Evolutionary conservation across 2,888 invertebrate genomes (phyloP).

Genomic region (Dicyrtoma fusca): DNA sequence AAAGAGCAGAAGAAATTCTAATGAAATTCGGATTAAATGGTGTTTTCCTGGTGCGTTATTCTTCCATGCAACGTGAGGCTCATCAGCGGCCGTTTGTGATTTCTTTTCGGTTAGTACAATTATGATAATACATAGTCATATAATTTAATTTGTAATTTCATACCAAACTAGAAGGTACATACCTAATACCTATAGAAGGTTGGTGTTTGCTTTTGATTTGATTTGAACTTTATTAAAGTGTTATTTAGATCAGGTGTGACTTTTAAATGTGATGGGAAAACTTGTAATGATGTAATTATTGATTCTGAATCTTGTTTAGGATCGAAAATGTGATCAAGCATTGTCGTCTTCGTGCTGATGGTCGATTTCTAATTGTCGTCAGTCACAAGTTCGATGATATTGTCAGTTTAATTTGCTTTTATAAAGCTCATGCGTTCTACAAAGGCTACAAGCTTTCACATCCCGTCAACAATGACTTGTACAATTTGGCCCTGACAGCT

Average conservation of each 20-base stretch:
- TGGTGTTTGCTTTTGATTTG: too few species aligned
- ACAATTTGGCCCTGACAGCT: not conserved
- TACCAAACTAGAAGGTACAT: too few species aligned
- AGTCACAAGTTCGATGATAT: conserved; percentile 91
- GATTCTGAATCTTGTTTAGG: too few species aligned
- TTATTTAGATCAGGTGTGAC: too few species aligned
- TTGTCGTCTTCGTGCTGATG: conserved; percentile 90
- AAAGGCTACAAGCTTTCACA: conserved; percentile 83
- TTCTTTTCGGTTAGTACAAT: not conserved
- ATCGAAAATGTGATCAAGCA: conserved; percentile 94
- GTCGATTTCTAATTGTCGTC: conserved; percentile 85
- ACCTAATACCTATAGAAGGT: too few species aligned
- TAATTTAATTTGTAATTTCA: not conserved
- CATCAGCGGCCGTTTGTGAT: not conserved
- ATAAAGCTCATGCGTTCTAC: conserved; percentile 86
- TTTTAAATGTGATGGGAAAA: too few species aligned
- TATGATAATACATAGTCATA: not conserved
- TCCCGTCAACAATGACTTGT: conserved; percentile 61
- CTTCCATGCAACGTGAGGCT: not conserved
- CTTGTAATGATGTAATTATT: too few species aligned
- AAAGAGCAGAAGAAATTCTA: conserved; percentile 49
- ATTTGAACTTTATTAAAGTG: too few species aligned
- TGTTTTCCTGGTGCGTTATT: conserved; percentile 51
- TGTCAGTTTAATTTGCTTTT: conserved; percentile 88
- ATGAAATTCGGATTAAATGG: conserved; percentile 50